These are phyloP conservation scores for Vipera ursinii DNA, from an alignment of 2,797 vertebrate genomes.

Conservation along the genomic window DNA sequence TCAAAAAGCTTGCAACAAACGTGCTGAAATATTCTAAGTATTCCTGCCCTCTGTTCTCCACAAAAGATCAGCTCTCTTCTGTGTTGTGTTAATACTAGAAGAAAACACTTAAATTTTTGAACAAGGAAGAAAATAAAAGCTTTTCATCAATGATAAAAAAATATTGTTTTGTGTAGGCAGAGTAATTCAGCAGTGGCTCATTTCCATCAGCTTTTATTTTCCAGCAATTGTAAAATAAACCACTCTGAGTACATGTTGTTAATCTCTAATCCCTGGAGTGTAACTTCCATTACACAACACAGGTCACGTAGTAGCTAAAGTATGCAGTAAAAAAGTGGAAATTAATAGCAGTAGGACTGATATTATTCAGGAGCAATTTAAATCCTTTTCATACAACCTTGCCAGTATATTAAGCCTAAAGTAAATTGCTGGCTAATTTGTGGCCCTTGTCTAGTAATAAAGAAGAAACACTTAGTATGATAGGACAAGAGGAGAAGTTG, in stretches of 20 bases:
- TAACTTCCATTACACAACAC: constrained; percentile 65
- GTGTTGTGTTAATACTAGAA: constrained; percentile 23
- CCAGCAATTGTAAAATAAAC: constrained; percentile 75
- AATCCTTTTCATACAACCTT: constrained; percentile 35
- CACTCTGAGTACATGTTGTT: constrained; percentile 65
- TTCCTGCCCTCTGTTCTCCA: not conserved
- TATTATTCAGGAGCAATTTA: constrained; percentile 58
- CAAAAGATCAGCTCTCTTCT: constrained; percentile 25
- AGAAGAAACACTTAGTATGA: not conserved
- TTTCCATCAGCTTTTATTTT: constrained; percentile 74
- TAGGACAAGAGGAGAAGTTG: not conserved
- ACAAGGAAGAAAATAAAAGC: constrained; percentile 14
- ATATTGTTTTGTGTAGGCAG: constrained; percentile 67
- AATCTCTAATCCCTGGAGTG: constrained; percentile 69
- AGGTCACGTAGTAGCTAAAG: constrained; percentile 70
- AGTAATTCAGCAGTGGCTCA: constrained; percentile 70
- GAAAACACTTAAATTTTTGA: constrained; percentile 17
- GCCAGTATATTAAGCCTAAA: not conserved
- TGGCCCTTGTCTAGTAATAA: not conserved
- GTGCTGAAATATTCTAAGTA: constrained; percentile 10
- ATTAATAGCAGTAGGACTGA: constrained; percentile 65
- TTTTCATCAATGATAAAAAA: constrained; percentile 53
- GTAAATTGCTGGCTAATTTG: not conserved
- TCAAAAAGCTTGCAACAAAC: constrained; percentile 31
- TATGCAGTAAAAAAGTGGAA: constrained; percentile 69